Evolutionary conservation across 92 coral and sea anemone genomes (phyloP).

Genomic region (Porites evermanni): DNA sequence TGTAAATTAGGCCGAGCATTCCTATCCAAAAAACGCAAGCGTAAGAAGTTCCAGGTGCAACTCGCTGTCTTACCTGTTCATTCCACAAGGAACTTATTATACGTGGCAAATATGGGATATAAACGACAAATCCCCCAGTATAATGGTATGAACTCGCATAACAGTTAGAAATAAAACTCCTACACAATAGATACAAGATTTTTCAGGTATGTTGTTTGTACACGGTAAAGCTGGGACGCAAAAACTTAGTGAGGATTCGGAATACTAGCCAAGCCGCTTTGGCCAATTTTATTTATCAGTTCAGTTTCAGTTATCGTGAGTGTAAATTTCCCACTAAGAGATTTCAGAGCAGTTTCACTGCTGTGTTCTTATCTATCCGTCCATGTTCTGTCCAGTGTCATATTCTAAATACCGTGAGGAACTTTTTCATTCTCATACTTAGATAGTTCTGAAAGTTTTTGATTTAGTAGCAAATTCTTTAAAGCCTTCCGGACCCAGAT

Average conservation of each 20-base stretch:
- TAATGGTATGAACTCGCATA: too few species aligned
- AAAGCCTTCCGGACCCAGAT: too few species aligned
- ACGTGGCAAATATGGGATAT: background rate
- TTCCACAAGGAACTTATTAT: slow-evolving; percentile 22
- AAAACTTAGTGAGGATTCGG: background rate
- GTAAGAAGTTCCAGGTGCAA: background rate
- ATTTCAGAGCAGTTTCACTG: too few species aligned
- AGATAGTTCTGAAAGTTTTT: too few species aligned
- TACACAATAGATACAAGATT: background rate
- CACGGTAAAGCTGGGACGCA: too few species aligned
- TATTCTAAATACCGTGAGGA: too few species aligned
- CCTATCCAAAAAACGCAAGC: background rate
- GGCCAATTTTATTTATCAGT: background rate
- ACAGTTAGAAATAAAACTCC: too few species aligned
- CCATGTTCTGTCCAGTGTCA: background rate
- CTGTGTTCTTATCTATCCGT: background rate
- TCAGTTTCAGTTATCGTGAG: background rate
- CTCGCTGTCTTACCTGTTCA: background rate
- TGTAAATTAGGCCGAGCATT: background rate
- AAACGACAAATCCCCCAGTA: too few species aligned
- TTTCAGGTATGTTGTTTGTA: background rate
- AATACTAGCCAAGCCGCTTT: background rate
- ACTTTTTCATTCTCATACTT: too few species aligned
- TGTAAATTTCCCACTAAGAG: background rate
- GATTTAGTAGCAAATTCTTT: too few species aligned